phyloP scores from a whole-genome alignment of 2,888 invertebrate species.

The Lottia scabra region DNA sequence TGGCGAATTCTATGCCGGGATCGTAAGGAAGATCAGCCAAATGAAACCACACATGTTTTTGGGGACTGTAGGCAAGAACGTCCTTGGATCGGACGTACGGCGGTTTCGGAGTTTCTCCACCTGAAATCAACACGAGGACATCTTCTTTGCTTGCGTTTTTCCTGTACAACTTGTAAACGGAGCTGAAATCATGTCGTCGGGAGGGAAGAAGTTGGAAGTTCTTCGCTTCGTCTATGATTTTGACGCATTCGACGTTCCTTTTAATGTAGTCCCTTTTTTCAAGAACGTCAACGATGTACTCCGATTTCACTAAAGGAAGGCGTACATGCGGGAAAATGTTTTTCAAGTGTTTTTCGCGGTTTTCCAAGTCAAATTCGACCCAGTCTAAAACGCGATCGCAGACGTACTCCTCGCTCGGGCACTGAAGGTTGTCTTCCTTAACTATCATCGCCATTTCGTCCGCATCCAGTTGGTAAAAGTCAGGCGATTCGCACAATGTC shows the following conservation, averaged over 20 bases:
- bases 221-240: constrained; percentile 51
- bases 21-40: constrained; percentile 52
- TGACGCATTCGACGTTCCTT: constrained; percentile 41
- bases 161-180: constrained; percentile 43
- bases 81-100: constrained; percentile 53
- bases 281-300: constrained; percentile 41
- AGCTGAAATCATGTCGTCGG: constrained; percentile 51
- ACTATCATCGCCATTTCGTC: constrained; percentile 83
- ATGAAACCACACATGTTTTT: constrained; percentile 49
- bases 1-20: constrained; percentile 58
- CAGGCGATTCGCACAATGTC: constrained; percentile 45
- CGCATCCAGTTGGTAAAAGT: constrained; percentile 74
- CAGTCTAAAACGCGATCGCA: constrained; percentile 81
- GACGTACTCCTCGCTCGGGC: constrained; percentile 81
- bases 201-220: constrained; percentile 54
- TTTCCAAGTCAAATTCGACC: constrained; percentile 75
- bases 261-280: constrained; percentile 39
- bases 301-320: constrained; percentile 46
- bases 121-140: constrained; percentile 53
- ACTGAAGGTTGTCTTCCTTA: constrained; percentile 84
- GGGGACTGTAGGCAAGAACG: constrained; percentile 53
- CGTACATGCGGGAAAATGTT: constrained; percentile 35
- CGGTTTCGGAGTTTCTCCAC: constrained; percentile 52
- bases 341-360: constrained; percentile 65
- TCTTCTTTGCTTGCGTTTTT: constrained; percentile 46